Evolutionary conservation across 2,113 vertebrate genomes (phyloP).

Genomic region (Seriola rivoliana): DNA sequence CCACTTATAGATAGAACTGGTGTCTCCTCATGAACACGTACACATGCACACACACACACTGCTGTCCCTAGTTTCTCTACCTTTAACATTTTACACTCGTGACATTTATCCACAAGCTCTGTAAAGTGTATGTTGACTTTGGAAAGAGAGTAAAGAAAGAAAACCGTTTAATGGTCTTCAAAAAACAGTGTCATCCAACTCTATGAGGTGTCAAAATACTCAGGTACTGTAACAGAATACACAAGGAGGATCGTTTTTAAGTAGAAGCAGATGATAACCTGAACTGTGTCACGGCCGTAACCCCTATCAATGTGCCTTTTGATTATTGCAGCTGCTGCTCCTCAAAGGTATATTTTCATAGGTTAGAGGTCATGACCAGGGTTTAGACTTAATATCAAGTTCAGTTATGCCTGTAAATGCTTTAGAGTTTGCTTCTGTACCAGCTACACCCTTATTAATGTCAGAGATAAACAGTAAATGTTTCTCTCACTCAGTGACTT

Average conservation of each 20-base stretch:
- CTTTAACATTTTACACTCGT: slow-evolving; percentile 19
- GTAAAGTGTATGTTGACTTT: slow-evolving; percentile 24
- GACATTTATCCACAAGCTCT: slow-evolving; percentile 11
- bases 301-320: slow-evolving; percentile 47
- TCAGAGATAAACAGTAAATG: slow-evolving; percentile 1
- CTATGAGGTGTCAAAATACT: slow-evolving; percentile 58
- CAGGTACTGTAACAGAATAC: slow-evolving; percentile 63
- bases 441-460: slow-evolving; percentile 3
- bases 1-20: slow-evolving; percentile 3
- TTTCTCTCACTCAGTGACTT: slow-evolving; percentile 9
- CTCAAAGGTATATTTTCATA: slow-evolving; percentile 45
- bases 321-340: slow-evolving; percentile 49
- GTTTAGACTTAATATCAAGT: slow-evolving; percentile 30
- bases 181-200: slow-evolving; percentile 26
- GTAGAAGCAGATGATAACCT: slow-evolving; percentile 46
- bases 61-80: slow-evolving; percentile 13
- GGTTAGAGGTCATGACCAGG: slow-evolving; percentile 15
- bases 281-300: slow-evolving; percentile 27
- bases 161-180: slow-evolving; percentile 19
- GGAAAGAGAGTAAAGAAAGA: slow-evolving; percentile 14
- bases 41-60: neutral
- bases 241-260: slow-evolving; percentile 41
- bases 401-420: slow-evolving; percentile 40
- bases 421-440: slow-evolving; percentile 31
- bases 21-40: slow-evolving; percentile 1